Evolutionary conservation across 2,113 vertebrate genomes (phyloP), one percentile per base, ranked within the genome.

Genomic region (Seriola dumerili): DNA sequence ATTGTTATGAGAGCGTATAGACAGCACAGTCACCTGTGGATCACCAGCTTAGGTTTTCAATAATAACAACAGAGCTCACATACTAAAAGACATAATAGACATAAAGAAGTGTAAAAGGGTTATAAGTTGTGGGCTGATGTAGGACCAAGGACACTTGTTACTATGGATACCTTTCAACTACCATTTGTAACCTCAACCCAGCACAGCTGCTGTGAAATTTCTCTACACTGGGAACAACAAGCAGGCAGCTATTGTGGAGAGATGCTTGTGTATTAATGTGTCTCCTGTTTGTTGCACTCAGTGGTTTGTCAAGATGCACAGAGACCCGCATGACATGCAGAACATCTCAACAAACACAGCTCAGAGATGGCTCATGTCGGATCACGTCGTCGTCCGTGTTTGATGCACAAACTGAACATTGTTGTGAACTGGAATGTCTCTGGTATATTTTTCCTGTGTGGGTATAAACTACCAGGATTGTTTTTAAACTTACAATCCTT

Each of bases 91-190:
- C 2, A 70, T 25, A 42, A 46, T 5, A 36, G n/a, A 44, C 5
- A 66, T 17, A 36, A 38, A 46, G 34, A n/a, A 50, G 50, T 29
- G 48, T 8, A 40, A 29, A 46, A 6, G 17, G 65, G 16, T 66
- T 29, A 55, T 57, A 57, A 57, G 52, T 34, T 54, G 8, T 55
- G n/a, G 46, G 62, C 50, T 12, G 48, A 2, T 69, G 8, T 1
- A 1, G 3, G 38, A 42, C 3, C 44, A 57, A 54, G 62, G 52
- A 75, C 55, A 42, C 23, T 17, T 66, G 83, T 82, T 76, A 52
- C 70, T 61, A 76, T 69, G 73, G 74, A 68, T 81, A 73, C 84
- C 19, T 44, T 64, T 73, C 32, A 69, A 57, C 46, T 59, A 7
- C 14, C 9, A 72, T 58, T 25, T 58, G 44, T 48, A 70, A 55